phyloP scores from a whole-genome alignment of 2,113 vertebrate genomes.

The Sminthopsis crassicaudata region DNA sequence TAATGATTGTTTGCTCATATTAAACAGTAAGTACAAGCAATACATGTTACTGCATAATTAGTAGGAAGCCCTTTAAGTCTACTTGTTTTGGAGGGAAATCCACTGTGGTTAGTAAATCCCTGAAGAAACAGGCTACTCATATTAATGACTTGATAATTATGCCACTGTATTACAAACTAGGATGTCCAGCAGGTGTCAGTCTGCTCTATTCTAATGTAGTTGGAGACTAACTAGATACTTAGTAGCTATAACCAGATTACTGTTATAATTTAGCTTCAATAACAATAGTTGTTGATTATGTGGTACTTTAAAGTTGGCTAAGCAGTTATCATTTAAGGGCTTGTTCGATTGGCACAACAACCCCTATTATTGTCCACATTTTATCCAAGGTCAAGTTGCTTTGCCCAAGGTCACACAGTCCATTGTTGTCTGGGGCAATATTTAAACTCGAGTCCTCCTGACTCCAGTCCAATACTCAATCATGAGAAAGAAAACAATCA shows the following conservation, averaged over 20 bases:
- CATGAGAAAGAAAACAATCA: too few species aligned
- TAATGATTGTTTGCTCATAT: slow-evolving; percentile 52
- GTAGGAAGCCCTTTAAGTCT: slow-evolving; percentile 32
- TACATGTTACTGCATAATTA: slow-evolving; percentile 50
- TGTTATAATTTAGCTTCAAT: background rate
- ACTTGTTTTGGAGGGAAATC: slow-evolving; percentile 10
- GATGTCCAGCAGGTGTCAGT: slow-evolving; percentile 4
- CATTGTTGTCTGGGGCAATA: background rate
- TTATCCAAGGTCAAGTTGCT: background rate
- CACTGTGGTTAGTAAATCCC: background rate
- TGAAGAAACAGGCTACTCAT: background rate
- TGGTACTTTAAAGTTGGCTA: background rate
- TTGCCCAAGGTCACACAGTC: background rate
- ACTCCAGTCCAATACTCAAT: background rate
- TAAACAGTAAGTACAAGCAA: slow-evolving; percentile 47
- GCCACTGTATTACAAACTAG: background rate
- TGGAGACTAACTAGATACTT: background rate
- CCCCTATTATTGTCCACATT: background rate
- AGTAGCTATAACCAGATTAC: background rate
- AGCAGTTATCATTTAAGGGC: background rate
- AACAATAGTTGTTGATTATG: background rate
- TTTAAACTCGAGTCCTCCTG: background rate
- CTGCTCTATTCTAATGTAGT: background rate
- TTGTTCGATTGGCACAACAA: background rate
- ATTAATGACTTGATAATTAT: background rate